These are phyloP conservation scores for Corvus moneduloides DNA, from an alignment of 2,113 vertebrate species.

Conservation along the genomic window DNA sequence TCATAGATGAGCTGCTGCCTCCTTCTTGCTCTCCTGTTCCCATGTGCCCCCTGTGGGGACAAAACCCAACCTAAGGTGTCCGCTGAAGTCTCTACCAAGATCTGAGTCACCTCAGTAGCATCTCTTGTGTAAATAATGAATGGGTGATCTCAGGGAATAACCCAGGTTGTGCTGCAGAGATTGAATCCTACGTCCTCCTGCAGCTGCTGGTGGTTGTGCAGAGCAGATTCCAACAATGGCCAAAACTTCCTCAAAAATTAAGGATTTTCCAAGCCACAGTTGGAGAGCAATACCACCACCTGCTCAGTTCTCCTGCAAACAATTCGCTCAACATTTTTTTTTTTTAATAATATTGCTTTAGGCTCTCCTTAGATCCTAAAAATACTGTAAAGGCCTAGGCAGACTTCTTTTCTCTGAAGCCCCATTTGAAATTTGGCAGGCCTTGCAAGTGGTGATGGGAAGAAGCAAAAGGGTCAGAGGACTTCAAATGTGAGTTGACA, in stretches of 20 bases:
- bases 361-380: background rate
- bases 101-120: background rate
- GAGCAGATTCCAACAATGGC: background rate
- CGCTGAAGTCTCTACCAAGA: background rate
- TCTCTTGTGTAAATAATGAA: background rate
- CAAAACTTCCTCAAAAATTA: background rate
- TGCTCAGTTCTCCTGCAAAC: background rate
- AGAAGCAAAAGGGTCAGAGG: background rate
- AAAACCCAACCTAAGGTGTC: background rate
- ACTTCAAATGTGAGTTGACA: background rate
- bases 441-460: background rate
- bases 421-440: background rate
- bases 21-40: background rate
- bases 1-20: background rate
- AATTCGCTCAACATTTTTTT: accelerated
- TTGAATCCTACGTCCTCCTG: accelerated
- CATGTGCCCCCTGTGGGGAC: accelerated
- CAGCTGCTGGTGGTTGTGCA: background rate
- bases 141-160: background rate
- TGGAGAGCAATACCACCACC: background rate
- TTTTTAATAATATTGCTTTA: background rate
- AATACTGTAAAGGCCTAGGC: background rate
- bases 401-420: background rate
- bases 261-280: background rate
- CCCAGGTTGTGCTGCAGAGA: background rate